A percentile compares a stretch with the other conserved stretches of the same genome.
These are phyloP conservation scores for Rhadinocentrus ornatus DNA, from an alignment of 2,797 vertebrate genomes.

Conservation along the genomic window DNA sequence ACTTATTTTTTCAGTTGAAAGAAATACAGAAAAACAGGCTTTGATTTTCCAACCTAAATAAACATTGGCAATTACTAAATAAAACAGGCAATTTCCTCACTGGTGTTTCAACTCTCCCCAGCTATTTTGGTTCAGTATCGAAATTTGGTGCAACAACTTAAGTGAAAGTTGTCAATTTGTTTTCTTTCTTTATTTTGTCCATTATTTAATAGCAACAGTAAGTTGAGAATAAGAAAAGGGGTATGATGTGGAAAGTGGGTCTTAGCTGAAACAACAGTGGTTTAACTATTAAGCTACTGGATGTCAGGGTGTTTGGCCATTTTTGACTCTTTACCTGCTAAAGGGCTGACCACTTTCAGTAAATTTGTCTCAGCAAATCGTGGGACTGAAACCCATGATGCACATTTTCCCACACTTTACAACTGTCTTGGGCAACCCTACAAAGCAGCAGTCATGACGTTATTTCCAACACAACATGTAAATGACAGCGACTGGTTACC, in stretches of 20 bases:
- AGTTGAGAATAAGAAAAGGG: not conserved
- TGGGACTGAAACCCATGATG: slow-evolving; percentile 4
- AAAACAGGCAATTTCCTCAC: not conserved
- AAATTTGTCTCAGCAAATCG: not conserved
- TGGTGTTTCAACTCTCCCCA: slow-evolving; percentile 10
- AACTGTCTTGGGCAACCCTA: not conserved
- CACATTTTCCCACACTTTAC: not conserved
- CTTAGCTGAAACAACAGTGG: not conserved
- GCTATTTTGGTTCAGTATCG: slow-evolving; percentile 26
- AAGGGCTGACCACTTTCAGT: not conserved
- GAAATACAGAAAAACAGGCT: slow-evolving; percentile 6
- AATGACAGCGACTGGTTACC: slow-evolving; percentile 12
- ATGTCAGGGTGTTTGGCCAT: not conserved
- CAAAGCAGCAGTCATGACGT: not conserved
- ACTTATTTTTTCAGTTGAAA: not conserved
- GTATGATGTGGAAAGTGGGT: not conserved
- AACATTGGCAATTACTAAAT: not conserved
- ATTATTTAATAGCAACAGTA: not conserved
- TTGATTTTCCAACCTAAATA: slow-evolving; percentile 19
- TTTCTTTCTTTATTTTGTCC: not conserved
- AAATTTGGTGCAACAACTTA: not conserved
- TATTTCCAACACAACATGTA: not conserved
- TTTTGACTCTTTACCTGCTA: not conserved
- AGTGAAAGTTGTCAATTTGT: not conserved
- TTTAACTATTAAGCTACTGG: not conserved